These are phyloP conservation scores for Spongilla lacustris DNA, from an alignment of 37 sponge, comb jelly and placozoan genomes.

Conservation along the genomic window DNA sequence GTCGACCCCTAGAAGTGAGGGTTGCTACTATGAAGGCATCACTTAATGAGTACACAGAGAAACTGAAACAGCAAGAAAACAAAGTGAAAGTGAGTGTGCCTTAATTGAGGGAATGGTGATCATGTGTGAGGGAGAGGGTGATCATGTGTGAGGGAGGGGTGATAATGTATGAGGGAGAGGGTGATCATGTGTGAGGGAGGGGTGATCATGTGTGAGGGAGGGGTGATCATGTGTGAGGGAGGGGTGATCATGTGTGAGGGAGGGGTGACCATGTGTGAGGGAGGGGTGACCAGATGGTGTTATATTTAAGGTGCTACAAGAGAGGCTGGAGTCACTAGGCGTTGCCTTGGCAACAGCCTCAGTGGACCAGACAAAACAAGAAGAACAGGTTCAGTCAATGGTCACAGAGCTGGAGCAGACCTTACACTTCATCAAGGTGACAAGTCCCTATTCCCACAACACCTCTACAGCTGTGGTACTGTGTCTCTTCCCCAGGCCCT, in stretches of 20 bases:
- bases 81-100: constrained; percentile 53
- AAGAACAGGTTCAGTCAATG: constrained; percentile 41
- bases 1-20: constrained; percentile 48
- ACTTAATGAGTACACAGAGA: constrained; percentile 54
- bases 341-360: constrained; percentile 61
- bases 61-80: constrained; percentile 38
- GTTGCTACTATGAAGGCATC: constrained; percentile 48
- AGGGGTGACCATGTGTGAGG: too few species aligned
- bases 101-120: too few species aligned
- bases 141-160: background rate
- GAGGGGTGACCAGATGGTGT: background rate
- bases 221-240: too few species aligned
- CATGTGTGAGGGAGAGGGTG: background rate
- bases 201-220: background rate
- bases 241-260: too few species aligned
- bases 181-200: background rate
- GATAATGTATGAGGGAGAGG: background rate
- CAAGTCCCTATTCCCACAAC: background rate
- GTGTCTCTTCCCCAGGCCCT: constrained; percentile 47
- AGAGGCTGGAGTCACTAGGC: constrained; percentile 59
- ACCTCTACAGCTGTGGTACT: background rate
- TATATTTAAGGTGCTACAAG: constrained; percentile 35
- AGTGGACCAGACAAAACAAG: constrained; percentile 62
- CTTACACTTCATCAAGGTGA: constrained; percentile 51
- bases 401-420: constrained; percentile 47